Base-by-base conservation (phyloP, 2,797 vertebrate species). In the Avahi laniger region DNA sequence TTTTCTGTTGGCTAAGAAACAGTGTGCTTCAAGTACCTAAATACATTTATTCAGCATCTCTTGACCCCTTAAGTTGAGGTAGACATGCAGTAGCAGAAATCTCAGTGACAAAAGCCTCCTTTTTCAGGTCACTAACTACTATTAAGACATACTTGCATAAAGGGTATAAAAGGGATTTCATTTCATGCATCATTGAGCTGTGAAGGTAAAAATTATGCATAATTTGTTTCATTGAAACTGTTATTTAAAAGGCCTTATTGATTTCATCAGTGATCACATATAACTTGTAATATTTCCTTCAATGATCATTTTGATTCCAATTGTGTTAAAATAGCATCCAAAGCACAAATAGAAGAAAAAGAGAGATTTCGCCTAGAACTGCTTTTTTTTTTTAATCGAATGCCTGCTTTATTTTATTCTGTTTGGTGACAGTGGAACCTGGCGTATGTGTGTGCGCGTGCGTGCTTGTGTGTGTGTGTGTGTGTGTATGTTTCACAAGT, bases 121-220 rank as follows among this genome's bases (percentile, higher is more conserved):
- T 95, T 97, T 96, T 76, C 43, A 80, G 86, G 52, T 91, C 63
- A 84, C 52, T 93, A 93, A 81, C 46, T 46, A 72, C 48, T 67
- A 57, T 59, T 88, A 83, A 97, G 84, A 95, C 26, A 20, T 72
- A 43, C 67, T 78, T 95, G 6, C 67, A 50, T 89, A 79, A 96
- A 96, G 30, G 65, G 7, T 38, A 78, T 89, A 95, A 89, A 89
- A 89, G 20, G 22, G 28, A 33, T 96, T 97, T 97, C 43, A 38
- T 96, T 98, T 98, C 79, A 93, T 94, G 95, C 91, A 57, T 76
- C 93, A 91, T 50, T 97, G 94, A 97, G 72, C 87, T 94, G 67
- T 93, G 72, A 97, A 94, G 94, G 75, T 93, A 93, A 96, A 83
- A 98, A 94, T 94, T 96, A 95, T 86, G 33, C 46, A 70, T 92